phyloP scores from a whole-genome alignment of 2,113 vertebrate genomes.

The Sminthopsis crassicaudata region DNA sequence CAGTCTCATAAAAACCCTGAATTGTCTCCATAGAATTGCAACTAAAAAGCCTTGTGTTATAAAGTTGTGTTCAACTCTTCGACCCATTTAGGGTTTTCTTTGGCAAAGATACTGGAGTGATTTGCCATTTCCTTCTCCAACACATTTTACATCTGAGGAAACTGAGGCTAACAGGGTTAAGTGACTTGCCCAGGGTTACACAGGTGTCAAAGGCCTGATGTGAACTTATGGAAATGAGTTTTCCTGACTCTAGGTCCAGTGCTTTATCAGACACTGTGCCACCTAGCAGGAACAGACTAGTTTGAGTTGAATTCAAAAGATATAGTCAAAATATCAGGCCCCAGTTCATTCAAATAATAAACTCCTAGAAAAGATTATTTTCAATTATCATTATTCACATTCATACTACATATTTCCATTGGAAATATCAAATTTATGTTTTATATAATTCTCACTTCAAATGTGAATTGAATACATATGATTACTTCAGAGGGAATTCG shows the following conservation, averaged over 20 bases:
- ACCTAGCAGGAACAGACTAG: background rate
- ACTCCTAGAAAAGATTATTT: background rate
- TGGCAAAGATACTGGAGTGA: background rate
- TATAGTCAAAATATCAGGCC: conserved; percentile 10
- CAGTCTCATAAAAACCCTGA: background rate
- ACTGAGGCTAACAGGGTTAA: background rate
- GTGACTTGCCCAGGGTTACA: background rate
- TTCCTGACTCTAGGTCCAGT: background rate
- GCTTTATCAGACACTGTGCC: background rate
- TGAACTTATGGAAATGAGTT: background rate
- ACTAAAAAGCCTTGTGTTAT: background rate
- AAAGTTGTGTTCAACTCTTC: background rate
- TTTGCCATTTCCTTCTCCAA: background rate
- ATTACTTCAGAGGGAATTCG: background rate
- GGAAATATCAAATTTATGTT: background rate
- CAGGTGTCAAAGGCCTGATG: background rate
- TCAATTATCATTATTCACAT: background rate
- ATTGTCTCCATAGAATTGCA: conserved; percentile 39
- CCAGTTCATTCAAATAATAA: background rate
- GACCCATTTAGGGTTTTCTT: too few relatives aligned
- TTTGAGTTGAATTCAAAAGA: conserved; percentile 40
- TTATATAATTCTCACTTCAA: background rate
- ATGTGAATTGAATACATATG: background rate
- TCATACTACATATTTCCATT: background rate
- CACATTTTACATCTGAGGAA: background rate